Conservation (phyloP, 1,140 invertebrate genomes). For the Chrysoperla carnea region DNA sequence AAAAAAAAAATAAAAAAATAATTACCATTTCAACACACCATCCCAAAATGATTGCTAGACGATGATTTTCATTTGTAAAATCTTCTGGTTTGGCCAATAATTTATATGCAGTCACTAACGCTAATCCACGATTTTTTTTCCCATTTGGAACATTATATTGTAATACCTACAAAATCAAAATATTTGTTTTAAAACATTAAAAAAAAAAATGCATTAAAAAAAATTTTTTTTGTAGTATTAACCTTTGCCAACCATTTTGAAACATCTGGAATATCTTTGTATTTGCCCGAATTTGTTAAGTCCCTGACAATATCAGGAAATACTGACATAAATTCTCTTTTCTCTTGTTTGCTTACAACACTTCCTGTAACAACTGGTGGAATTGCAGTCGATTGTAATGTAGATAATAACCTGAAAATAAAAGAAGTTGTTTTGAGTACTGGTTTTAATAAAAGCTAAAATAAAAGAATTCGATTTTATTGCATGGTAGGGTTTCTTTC, state of each 20-base stretch:
- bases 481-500: too few relatives aligned
- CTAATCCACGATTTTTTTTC: constrained; percentile 65
- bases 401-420: constrained; percentile 10
- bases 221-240: constrained; percentile 15
- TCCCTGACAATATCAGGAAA: constrained; percentile 74
- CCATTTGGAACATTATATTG: constrained; percentile 70
- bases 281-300: constrained; percentile 50
- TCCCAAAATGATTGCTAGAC: constrained; percentile 66
- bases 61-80: constrained; percentile 59
- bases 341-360: constrained; percentile 55
- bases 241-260: constrained; percentile 65
- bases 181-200: background rate
- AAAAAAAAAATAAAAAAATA: constrained; percentile 8
- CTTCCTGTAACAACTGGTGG: constrained; percentile 39
- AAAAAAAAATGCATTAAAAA: background rate
- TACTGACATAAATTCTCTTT: constrained; percentile 66
- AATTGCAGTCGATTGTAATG: constrained; percentile 21
- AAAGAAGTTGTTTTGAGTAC: too few relatives aligned
- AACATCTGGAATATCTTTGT: constrained; percentile 54
- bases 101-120: constrained; percentile 64
- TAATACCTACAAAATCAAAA: constrained; percentile 32
- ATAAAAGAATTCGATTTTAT: too few relatives aligned
- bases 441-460: too few relatives aligned
- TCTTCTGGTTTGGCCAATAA: constrained; percentile 40
- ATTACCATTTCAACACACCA: constrained; percentile 91